These are phyloP conservation scores for Euspilapteryx auroguttella DNA, from an alignment of 2,888 invertebrate genomes.

Conservation along the genomic window DNA sequence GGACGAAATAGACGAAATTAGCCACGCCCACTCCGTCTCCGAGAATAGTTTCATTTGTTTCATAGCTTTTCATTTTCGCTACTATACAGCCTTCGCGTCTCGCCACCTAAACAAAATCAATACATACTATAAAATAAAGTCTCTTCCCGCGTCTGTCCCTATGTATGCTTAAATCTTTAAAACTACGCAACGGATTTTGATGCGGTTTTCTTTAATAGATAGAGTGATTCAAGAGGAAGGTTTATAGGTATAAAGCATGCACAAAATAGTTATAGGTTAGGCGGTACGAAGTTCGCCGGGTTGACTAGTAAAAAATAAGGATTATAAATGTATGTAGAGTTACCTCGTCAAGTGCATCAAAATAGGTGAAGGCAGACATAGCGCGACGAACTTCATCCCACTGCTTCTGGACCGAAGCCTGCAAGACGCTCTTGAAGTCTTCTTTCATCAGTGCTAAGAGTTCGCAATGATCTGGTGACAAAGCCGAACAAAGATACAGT, in stretches of 20 bases:
- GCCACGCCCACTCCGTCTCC: constrained; percentile 51
- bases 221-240: no score
- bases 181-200: no score
- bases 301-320: no score
- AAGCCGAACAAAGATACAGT: no score
- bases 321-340: no score
- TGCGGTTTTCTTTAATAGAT: no score
- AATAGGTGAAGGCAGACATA: constrained; percentile 65
- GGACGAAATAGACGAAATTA: constrained; percentile 57
- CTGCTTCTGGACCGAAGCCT: constrained; percentile 57
- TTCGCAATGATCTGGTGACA: constrained; percentile 60
- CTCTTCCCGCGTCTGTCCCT: no score
- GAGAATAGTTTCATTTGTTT: constrained; percentile 53
- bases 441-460: constrained; percentile 63
- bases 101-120: constrained; percentile 51
- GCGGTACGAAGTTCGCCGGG: no score
- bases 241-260: no score
- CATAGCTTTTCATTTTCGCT: constrained; percentile 61
- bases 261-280: no score
- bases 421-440: constrained; percentile 66
- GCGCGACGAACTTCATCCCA: constrained; percentile 65
- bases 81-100: constrained; percentile 68
- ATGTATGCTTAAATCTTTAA: no score
- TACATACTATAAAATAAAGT: no score
- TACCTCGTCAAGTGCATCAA: constrained; percentile 61